Base-by-base conservation (phyloP, 2,888 invertebrate genomes). In the Sclerodermus sp. region DNA sequence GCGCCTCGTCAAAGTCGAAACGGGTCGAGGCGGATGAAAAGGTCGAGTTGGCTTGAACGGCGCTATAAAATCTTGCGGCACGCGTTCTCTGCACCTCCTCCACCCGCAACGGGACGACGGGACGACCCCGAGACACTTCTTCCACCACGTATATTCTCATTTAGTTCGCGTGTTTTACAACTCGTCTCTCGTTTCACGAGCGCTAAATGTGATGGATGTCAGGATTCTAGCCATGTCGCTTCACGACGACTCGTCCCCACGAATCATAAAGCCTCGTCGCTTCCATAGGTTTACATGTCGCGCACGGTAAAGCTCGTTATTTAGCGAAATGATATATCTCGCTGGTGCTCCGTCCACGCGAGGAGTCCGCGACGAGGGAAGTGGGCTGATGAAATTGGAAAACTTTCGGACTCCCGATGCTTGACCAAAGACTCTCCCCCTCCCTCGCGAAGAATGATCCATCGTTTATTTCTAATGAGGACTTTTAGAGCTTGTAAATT, bases 141-240 rank as follows among this genome's bases (percentile, higher is more conserved):
- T 66, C 61, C 60, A 53, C 59, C 66, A 64, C 71, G 68, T 72
- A 72, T 71, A 71, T 73, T 61, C 71, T 73, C 72, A 69, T 74
- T 72, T 71, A 66, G 62, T 59, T 63, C 60, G 60, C 61, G 62
- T 68, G 72, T 71, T 74, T 73, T 71, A 71, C 73, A 73, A 71
- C 71, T 71, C 67, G 66, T 65, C 69, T 71, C 69, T 68, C 66
- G 67, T 70, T 70, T 69, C 67, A 54, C 62, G 53, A 68, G 8
- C 23, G 67, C 65, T 65, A 65, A 72, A 68, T 59, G 65, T 73
- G 70, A 74, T 60, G 69, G 62, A 74, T 65, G 66, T 62, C 62
- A 62, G 53, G 59, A 55, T 53, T 60, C 62, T 53, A 3, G 4
- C 4, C 23, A 23, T 8, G 23, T 3, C 23, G 23, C 23, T 23